These are phyloP conservation scores for Callimorpha dominula DNA, from an alignment of 2,888 invertebrate genomes.

Conservation along the genomic window DNA sequence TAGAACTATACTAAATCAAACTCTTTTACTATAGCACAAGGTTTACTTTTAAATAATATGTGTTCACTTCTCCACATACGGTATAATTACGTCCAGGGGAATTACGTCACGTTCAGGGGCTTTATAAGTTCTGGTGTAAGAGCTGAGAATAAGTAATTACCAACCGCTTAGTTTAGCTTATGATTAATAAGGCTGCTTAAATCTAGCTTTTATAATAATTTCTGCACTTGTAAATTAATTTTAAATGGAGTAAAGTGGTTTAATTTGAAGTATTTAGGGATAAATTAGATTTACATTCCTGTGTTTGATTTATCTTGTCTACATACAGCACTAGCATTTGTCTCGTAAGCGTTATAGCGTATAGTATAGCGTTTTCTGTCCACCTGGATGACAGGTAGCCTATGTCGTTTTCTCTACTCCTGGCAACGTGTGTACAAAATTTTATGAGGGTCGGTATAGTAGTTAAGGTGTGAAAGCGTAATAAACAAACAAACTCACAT, in stretches of 20 bases:
- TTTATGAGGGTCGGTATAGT: too few species aligned
- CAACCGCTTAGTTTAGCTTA: conserved; percentile 29
- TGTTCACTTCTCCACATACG: conserved; percentile 12
- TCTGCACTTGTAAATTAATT: conserved; percentile 2
- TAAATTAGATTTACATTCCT: too few species aligned
- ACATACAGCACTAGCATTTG: too few species aligned
- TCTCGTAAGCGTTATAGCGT: too few species aligned
- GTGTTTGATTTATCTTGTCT: too few species aligned
- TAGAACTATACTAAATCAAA: conserved; percentile 14
- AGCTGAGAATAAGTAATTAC: conserved; percentile 49
- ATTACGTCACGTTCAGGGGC: conserved; percentile 38
- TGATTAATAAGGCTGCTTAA: conserved; percentile 28
- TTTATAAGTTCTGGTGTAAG: conserved; percentile 40
- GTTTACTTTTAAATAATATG: conserved; percentile 5
- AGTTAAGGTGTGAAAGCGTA: too few species aligned
- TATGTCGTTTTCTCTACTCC: too few species aligned
- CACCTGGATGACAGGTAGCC: too few species aligned
- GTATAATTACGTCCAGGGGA: conserved; percentile 41
- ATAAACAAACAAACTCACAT: too few species aligned
- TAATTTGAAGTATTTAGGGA: not conserved
- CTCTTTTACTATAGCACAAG: not conserved
- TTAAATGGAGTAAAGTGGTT: not conserved
- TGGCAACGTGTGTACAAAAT: too few species aligned
- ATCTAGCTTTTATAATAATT: not conserved
- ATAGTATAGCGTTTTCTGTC: too few species aligned